Evolutionary conservation across 2,888 invertebrate genomes (phyloP).

Genomic region (Nycteola revayana): DNA sequence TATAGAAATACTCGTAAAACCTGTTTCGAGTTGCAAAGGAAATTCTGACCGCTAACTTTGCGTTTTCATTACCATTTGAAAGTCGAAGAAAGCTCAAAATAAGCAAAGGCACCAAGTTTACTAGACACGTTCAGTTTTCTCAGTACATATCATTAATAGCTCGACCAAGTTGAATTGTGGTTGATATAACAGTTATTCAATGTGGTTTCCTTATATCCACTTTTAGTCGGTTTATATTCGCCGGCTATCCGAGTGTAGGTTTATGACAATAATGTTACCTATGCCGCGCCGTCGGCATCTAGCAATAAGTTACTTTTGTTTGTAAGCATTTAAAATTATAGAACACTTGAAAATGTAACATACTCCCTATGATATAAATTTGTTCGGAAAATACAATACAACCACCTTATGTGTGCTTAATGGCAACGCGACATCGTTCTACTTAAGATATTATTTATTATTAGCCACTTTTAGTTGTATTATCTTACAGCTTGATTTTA

Average conservation of each 20-base stretch:
- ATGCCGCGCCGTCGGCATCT: slow-evolving; percentile 57
- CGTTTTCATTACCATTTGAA: slow-evolving; percentile 25
- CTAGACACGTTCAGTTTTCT: slow-evolving; percentile 30
- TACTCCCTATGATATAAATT: slow-evolving; percentile 7
- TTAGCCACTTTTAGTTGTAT: too few species aligned
- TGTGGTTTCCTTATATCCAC: slow-evolving; percentile 36
- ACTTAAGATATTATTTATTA: too few species aligned
- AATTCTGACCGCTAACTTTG: slow-evolving; percentile 18
- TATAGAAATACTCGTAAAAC: neutral
- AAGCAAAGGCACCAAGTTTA: slow-evolving; percentile 20
- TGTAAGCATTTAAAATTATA: slow-evolving; percentile 65
- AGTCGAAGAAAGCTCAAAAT: slow-evolving; percentile 27
- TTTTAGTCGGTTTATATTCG: slow-evolving; percentile 47
- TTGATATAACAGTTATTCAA: slow-evolving; percentile 30
- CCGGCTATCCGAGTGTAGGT: slow-evolving; percentile 43
- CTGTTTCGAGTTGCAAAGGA: slow-evolving; percentile 6
- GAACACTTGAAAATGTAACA: slow-evolving; percentile 41
- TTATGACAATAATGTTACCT: slow-evolving; percentile 64
- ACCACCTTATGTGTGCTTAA: too few species aligned
- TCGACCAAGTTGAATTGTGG: slow-evolving; percentile 28
- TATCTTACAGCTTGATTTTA: too few species aligned
- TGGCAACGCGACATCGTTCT: too few species aligned
- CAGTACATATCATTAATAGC: slow-evolving; percentile 36
- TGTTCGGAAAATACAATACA: too few species aligned
- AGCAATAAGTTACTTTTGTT: slow-evolving; percentile 68